Percentiles rank a stretch among this genome's conserved stretches.
phyloP scores from a whole-genome alignment of 2,888 invertebrate genomes.

The Druceiella hillmani region DNA sequence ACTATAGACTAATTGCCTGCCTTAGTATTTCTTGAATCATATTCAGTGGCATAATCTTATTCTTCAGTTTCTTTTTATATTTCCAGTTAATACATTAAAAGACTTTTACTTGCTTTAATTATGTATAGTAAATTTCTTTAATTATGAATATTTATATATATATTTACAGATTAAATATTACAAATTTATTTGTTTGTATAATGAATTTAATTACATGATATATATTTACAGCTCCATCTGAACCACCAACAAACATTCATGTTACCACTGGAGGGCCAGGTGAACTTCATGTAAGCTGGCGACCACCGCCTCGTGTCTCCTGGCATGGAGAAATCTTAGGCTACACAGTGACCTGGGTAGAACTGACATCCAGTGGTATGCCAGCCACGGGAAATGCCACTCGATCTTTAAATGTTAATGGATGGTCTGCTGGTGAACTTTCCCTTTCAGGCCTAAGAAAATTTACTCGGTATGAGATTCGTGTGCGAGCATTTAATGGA shows the following conservation, averaged over 20 bases:
- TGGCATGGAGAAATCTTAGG: constrained; percentile 74
- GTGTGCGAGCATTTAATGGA: constrained; percentile 74
- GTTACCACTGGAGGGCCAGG: constrained; percentile 65
- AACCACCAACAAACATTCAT: constrained; percentile 61
- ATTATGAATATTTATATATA: too few relatives aligned
- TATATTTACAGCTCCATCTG: constrained; percentile 56
- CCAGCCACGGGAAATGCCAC: constrained; percentile 35
- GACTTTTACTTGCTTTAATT: too few relatives aligned
- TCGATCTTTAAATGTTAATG: constrained; percentile 46
- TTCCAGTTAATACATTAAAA: too few relatives aligned
- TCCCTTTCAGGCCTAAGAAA: constrained; percentile 63
- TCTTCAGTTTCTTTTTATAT: too few relatives aligned
- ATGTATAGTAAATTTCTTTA: too few relatives aligned
- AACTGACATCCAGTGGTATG: constrained; percentile 46
- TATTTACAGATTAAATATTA: too few relatives aligned
- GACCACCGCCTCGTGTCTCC: constrained; percentile 63
- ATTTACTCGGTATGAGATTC: constrained; percentile 74
- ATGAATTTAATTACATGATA: too few relatives aligned
- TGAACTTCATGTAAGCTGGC: constrained; percentile 69
- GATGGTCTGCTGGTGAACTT: constrained; percentile 63
- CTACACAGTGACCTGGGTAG: constrained; percentile 67
- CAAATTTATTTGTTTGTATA: too few relatives aligned
- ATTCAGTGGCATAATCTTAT: too few relatives aligned
- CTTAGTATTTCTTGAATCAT: too few relatives aligned
- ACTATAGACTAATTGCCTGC: too few relatives aligned